These are phyloP conservation scores for Odontothrips loti DNA, from an alignment of 2,888 invertebrate genomes.

Conservation along the genomic window DNA sequence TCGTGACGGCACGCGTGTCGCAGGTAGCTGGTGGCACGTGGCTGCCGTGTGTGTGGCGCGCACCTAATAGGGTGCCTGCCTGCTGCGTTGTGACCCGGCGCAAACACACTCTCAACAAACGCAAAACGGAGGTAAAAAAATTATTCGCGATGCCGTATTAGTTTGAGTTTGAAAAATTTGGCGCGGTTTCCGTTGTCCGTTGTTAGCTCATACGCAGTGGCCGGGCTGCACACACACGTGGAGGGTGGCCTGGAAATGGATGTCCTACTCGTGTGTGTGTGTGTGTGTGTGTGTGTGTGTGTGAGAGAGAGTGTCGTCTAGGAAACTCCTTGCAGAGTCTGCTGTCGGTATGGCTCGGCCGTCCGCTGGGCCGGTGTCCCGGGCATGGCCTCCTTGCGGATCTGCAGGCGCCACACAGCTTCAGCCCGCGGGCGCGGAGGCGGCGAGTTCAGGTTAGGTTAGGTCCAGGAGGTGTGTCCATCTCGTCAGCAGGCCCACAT, in stretches of 20 bases:
- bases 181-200: no score
- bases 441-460: background rate
- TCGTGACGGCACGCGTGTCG: no score
- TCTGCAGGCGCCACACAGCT: background rate
- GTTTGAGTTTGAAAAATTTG: background rate
- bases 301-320: background rate
- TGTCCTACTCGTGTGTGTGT: no score
- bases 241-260: no score
- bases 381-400: background rate
- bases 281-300: no score
- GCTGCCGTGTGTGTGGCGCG: no score
- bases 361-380: no score
- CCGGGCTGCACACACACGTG: no score
- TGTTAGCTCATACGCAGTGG: no score
- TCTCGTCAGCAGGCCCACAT: background rate
- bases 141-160: background rate
- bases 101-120: background rate
- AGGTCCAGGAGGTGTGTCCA: background rate
- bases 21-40: no score
- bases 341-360: no score
- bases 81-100: background rate
- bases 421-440: background rate
- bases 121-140: background rate
- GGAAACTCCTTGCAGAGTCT: background rate
- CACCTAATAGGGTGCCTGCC: no score